Evolutionary conservation across 2,797 vertebrate species (phyloP).

Genomic region (Prunella strophiata): DNA sequence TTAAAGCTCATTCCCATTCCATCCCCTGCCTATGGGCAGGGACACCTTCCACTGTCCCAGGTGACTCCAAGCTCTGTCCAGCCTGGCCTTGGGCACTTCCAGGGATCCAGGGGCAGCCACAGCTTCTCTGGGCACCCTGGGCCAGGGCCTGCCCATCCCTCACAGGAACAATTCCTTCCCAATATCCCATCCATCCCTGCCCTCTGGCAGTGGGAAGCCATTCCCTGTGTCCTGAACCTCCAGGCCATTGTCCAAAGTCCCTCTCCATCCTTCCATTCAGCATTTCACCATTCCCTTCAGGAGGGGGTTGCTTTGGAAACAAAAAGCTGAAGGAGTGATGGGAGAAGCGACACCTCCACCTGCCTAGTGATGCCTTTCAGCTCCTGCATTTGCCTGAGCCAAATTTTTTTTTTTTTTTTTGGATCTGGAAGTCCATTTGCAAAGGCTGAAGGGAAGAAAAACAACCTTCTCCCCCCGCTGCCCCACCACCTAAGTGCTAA

Average conservation of each 20-base stretch:
- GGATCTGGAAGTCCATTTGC: not conserved
- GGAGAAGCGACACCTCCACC: not conserved
- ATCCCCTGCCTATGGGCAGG: not conserved
- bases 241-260: not conserved
- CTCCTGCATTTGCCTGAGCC: not conserved
- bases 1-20: not conserved
- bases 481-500: constrained; percentile 28
- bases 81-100: rapidly evolving
- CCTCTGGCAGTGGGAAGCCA: not conserved
- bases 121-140: not conserved
- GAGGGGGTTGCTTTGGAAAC: not conserved
- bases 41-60: rapidly evolving
- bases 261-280: not conserved
- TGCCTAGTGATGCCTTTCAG: not conserved
- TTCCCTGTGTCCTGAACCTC: not conserved
- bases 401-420: not conserved
- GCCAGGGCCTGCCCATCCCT: rapidly evolving
- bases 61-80: not conserved
- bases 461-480: not conserved
- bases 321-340: rapidly evolving
- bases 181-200: rapidly evolving
- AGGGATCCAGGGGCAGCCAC: not conserved
- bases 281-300: not conserved
- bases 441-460: constrained; percentile 10
- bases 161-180: rapidly evolving